Conservation (phyloP, 2,113 vertebrate species). For the Cyprinodon tularosa region DNA sequence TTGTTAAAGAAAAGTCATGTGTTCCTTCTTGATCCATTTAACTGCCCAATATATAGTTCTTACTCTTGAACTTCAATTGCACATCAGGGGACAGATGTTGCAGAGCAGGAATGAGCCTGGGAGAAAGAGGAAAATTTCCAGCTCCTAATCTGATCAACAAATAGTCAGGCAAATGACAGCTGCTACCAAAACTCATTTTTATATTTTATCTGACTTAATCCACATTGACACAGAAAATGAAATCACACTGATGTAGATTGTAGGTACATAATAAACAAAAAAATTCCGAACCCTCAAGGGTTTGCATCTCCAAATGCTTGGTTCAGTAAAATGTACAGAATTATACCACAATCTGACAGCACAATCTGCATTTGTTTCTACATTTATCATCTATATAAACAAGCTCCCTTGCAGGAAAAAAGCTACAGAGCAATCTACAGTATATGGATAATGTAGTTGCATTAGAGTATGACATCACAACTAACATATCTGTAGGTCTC, state of each 20-base stretch:
- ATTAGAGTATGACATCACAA: conserved; percentile 47
- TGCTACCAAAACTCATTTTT: conserved; percentile 13
- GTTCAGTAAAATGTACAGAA: not conserved
- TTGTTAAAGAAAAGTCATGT: not conserved
- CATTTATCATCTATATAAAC: not conserved
- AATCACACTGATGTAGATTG: conserved; percentile 14
- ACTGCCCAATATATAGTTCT: conserved; percentile 22
- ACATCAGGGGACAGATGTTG: conserved; percentile 25
- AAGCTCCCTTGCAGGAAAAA: conserved; percentile 31
- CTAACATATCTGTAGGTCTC: not conserved
- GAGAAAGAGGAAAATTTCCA: conserved; percentile 28
- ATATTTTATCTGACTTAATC: conserved; percentile 23
- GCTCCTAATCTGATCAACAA: conserved; percentile 4
- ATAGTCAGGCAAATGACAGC: not conserved
- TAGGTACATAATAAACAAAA: conserved; percentile 10
- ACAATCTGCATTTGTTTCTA: not conserved
- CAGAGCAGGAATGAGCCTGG: conserved; percentile 36
- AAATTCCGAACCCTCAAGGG: not conserved
- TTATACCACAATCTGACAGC: not conserved
- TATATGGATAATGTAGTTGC: conserved; percentile 34
- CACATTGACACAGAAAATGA: conserved; percentile 29
- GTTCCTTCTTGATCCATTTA: not conserved
- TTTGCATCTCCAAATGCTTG: conserved; percentile 1
- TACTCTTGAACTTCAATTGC: conserved; percentile 19
- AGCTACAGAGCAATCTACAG: conserved; percentile 56